Percentiles rank a stretch among this genome's conserved stretches.
Conservation (phyloP, 2,113 vertebrate species). For the Manacus vitellinus region DNA sequence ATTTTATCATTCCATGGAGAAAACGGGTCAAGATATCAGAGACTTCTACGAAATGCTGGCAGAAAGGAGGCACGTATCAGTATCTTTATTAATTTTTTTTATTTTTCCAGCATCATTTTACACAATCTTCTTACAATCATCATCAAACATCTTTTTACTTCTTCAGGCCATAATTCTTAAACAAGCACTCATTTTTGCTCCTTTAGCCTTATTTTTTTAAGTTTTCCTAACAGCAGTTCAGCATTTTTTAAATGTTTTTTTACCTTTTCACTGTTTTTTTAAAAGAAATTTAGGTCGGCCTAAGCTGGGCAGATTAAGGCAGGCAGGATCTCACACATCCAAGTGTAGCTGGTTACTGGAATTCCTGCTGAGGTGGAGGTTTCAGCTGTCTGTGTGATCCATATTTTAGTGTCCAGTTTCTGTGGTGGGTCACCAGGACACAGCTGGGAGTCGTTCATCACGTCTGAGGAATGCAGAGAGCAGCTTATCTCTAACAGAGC, state of each 20-base stretch:
- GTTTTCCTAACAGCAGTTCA: not conserved
- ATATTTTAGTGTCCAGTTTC: not conserved
- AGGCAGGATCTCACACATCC: not conserved
- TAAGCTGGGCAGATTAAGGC: not conserved
- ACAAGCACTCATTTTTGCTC: not conserved
- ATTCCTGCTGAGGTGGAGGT: not conserved
- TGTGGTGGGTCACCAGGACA: not conserved
- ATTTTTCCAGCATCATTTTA: not conserved
- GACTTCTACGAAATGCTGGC: slow-evolving; percentile 95
- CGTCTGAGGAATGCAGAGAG: not conserved
- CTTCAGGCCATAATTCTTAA: not conserved
- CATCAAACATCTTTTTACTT: not conserved
- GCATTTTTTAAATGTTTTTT: not conserved
- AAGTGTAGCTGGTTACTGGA: not conserved
- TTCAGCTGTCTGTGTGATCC: not conserved
- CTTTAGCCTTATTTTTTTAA: not conserved
- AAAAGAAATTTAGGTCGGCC: not conserved
- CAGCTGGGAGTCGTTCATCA: not conserved
- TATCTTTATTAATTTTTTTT: not conserved
- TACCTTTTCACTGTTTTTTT: not conserved
- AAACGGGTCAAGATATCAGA: slow-evolving; percentile 95
- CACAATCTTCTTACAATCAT: not conserved
- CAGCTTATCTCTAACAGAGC: not conserved
- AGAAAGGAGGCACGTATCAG: slow-evolving; percentile 86
- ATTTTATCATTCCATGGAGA: slow-evolving; percentile 98